phyloP scores from a whole-genome alignment of 2,113 vertebrate genomes.

The Phaethornis superciliosus region DNA sequence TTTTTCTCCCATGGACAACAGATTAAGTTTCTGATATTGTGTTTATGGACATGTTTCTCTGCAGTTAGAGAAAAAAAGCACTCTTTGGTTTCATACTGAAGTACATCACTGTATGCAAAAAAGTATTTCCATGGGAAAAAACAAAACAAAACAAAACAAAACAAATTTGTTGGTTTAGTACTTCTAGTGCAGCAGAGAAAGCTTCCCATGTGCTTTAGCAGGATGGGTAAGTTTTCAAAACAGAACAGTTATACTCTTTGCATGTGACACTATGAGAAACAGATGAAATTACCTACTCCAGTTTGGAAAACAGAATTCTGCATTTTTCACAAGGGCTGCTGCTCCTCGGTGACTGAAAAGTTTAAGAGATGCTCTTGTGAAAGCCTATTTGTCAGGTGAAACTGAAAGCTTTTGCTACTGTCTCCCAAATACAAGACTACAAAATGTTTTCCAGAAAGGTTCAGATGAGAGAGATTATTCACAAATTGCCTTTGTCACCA shows the following conservation, averaged over 20 bases:
- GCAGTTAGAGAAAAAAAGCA: not conserved
- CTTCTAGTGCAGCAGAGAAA: not conserved
- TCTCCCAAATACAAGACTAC: not conserved
- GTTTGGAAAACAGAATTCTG: not conserved
- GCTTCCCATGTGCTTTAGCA: not conserved
- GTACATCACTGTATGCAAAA: not conserved
- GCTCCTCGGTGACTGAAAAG: not conserved
- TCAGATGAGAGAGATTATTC: conserved; percentile 1
- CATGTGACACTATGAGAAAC: not conserved
- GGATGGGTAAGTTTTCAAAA: not conserved
- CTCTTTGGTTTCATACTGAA: not conserved
- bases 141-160: too few relatives aligned
- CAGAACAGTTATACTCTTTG: not conserved
- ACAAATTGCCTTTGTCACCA: not conserved
- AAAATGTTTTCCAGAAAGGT: not conserved
- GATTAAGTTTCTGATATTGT: not conserved
- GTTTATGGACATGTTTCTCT: not conserved
- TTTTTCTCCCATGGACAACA: not conserved
- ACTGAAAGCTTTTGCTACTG: not conserved
- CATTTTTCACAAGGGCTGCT: not conserved
- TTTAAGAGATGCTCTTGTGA: not conserved
- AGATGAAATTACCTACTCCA: not conserved
- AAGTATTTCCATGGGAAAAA: not conserved
- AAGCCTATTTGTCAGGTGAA: not conserved
- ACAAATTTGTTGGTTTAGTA: not conserved